phyloP scores from a whole-genome alignment of 2,888 invertebrate genomes.

The Chymomyza amoena region DNA sequence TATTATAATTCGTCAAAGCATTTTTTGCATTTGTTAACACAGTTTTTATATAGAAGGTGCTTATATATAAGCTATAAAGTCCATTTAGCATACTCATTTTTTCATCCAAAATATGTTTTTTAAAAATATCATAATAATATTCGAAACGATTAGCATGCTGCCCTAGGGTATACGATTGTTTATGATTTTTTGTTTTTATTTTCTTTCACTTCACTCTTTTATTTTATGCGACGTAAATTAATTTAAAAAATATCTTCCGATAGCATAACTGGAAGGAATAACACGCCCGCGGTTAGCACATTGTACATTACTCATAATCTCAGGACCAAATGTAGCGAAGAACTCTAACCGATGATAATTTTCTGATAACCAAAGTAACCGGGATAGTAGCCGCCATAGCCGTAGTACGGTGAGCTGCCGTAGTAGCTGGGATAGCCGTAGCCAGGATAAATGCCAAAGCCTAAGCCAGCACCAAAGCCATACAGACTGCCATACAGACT shows the following conservation, averaged over 20 bases:
- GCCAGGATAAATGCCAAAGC: neutral
- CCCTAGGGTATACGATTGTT: slow-evolving; percentile 20
- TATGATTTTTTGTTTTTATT: slow-evolving; percentile 39
- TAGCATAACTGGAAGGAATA: slow-evolving; percentile 15
- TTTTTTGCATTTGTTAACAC: no score
- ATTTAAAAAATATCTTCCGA: slow-evolving; percentile 68
- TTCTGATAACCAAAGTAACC: slow-evolving; percentile 53
- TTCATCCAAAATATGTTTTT: neutral
- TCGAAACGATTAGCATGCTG: neutral
- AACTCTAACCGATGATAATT: slow-evolving; percentile 50
- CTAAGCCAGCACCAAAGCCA: slow-evolving; percentile 4
- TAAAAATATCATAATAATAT: neutral
- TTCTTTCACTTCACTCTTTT: slow-evolving; percentile 22
- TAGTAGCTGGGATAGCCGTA: slow-evolving; percentile 40
- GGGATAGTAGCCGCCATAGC: slow-evolving; percentile 50
- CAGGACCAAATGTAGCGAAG: slow-evolving; percentile 18
- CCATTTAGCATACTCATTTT: no score
- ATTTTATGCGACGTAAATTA: slow-evolving; percentile 69
- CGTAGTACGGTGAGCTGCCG: slow-evolving; percentile 33
- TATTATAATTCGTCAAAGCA: no score
- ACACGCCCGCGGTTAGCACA: slow-evolving; percentile 22
- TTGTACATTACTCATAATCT: slow-evolving; percentile 64
- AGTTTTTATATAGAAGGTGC: no score
- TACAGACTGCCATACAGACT: slow-evolving; percentile 5
- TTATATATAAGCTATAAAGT: no score